Base-by-base conservation (phyloP, 92 coral and sea anemone genomes). In the Anthopleura xanthogrammica region DNA sequence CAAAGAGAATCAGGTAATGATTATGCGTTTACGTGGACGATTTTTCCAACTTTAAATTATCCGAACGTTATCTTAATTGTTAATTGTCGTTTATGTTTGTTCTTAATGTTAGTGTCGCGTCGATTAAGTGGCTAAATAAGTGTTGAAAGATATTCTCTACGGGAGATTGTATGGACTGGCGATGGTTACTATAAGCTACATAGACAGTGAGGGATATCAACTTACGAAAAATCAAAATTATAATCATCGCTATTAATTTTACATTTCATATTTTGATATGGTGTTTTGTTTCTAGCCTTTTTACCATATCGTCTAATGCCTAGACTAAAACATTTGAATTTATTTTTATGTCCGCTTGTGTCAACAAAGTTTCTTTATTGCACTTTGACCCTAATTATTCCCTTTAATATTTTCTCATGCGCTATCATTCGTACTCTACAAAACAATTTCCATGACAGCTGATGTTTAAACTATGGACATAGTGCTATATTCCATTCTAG, bases 1-100 rank as follows among this genome's bases (percentile, higher is more conserved):
- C 95, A 39, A 76, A 86, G 16, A 88, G 98, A 83, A 79, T 95
- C 20, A 87, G 89, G 98, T 95, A 29, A 54, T 6, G 11, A 6
- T 54, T 54, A 2, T 11, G 58, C 54, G 7, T 14, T 2, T 54
- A 54, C 58, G 16, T 54, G 16, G 13, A 8, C 2, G 11, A 54
- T 92, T 41, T 6, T 50, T 10, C 16, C 1, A 41, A n/a, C 2
- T 10, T 48, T 40, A 1, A 2, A 7, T 8, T 23, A 78, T 72
- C 42, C 12, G 11, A 78, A 29, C 19, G 19, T 22, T 41, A 54
- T 41, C 58, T 52, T 54, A 76, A 76, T 76, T 48, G 79, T 19
- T 13, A 83, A n/a, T 62, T 23, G 36, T 62, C 70, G 36, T 20
- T 62, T 62, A n/a, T 62, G 70, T 62, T 62, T 2, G 12, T 29